Conservation (phyloP, 2,797 vertebrate species). For the Okamejei kenojei region DNA sequence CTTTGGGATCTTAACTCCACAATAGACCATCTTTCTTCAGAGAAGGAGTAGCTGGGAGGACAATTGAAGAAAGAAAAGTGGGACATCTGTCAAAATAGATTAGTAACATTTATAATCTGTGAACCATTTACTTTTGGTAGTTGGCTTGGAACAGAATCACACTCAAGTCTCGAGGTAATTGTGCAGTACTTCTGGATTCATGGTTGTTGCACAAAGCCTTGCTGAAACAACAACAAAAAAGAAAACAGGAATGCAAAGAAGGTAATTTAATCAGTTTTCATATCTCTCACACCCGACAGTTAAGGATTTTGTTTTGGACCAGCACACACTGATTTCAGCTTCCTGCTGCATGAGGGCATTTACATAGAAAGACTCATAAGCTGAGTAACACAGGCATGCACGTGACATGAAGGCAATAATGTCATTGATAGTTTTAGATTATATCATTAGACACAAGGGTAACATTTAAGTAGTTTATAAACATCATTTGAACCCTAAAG, state of each 20-base stretch:
- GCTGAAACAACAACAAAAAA: not conserved
- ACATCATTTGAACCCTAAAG: not conserved
- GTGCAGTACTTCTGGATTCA: slow-evolving; percentile 23
- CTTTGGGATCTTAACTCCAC: not conserved
- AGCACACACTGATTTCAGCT: not conserved
- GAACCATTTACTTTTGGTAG: not conserved
- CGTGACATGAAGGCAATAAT: not conserved
- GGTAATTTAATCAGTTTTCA: not conserved
- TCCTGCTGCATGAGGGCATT: not conserved
- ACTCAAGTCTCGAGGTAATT: slow-evolving; percentile 11
- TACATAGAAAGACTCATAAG: not conserved
- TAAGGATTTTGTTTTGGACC: not conserved
- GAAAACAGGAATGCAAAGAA: not conserved
- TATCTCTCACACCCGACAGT: not conserved
- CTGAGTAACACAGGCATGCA: not conserved
- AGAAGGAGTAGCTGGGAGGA: not conserved
- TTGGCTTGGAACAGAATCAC: not conserved
- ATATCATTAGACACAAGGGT: slow-evolving; percentile 25
- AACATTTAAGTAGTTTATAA: slow-evolving; percentile 14
- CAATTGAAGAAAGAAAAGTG: slow-evolving; percentile 19
- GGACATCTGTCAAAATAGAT: not conserved
- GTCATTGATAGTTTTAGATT: not conserved
- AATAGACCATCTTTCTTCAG: not conserved
- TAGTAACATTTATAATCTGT: slow-evolving; percentile 7
- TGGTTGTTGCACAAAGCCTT: not conserved